Percentiles rank a stretch among this genome's conserved stretches.
phyloP scores from a whole-genome alignment of 2,888 invertebrate genomes.

The Deilephila elpenor region DNA sequence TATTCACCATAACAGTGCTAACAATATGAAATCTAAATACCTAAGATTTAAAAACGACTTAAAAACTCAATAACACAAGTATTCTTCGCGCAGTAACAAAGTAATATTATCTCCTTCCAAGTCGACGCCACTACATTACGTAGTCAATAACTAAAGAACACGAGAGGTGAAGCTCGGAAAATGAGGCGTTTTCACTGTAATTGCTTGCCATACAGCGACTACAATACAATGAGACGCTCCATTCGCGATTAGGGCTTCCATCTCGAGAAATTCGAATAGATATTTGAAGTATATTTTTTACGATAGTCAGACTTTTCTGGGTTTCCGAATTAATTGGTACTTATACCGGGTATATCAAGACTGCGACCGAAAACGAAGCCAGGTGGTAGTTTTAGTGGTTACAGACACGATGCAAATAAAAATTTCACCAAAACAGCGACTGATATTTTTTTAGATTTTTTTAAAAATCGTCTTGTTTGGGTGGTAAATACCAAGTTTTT shows the following conservation, averaged over 20 bases:
- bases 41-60: background rate
- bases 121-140: slow-evolving; percentile 20
- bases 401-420: too few species aligned
- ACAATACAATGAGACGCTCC: background rate
- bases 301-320: background rate
- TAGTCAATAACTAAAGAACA: slow-evolving; percentile 22
- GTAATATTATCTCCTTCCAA: slow-evolving; percentile 18
- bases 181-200: slow-evolving; percentile 63
- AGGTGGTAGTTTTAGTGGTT: too few species aligned
- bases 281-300: background rate
- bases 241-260: background rate
- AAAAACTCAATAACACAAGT: background rate
- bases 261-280: slow-evolving; percentile 18
- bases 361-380: too few species aligned
- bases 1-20: too few species aligned
- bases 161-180: slow-evolving; percentile 48
- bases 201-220: slow-evolving; percentile 55
- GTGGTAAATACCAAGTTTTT: too few species aligned
- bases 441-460: too few species aligned
- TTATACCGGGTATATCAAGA: too few species aligned
- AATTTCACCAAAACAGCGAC: too few species aligned
- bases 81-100: slow-evolving; percentile 8
- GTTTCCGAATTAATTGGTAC: background rate
- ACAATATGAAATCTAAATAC: too few species aligned
- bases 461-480: too few species aligned